Evolutionary conservation across 2,113 vertebrate species (phyloP).

Genomic region (Hippocampus guttulatus): DNA sequence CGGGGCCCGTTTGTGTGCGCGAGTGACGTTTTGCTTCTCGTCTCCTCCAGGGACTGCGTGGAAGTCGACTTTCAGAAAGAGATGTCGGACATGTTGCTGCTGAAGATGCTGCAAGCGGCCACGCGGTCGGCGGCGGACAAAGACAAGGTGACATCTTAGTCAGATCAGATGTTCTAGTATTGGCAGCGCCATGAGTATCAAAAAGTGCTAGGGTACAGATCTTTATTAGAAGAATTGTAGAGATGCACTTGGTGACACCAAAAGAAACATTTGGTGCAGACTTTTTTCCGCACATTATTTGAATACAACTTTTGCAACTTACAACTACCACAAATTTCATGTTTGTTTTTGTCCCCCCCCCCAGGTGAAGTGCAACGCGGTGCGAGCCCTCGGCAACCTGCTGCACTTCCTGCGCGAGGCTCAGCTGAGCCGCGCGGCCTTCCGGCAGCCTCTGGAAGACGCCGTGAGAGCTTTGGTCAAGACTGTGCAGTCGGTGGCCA

Average conservation of each 20-base stretch:
- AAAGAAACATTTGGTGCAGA: background rate
- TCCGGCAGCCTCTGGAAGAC: constrained; percentile 80
- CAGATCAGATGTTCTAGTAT: background rate
- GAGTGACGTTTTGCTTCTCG: background rate
- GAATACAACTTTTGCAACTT: background rate
- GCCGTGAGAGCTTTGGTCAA: constrained; percentile 82
- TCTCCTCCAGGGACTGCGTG: constrained; percentile 75
- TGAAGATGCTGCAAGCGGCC: constrained; percentile 86
- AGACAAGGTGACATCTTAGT: constrained; percentile 77
- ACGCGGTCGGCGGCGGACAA: constrained; percentile 86
- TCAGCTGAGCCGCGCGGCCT: constrained; percentile 81
- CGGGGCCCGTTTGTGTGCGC: background rate
- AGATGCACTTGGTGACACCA: no score
- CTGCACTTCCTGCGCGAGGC: constrained; percentile 85
- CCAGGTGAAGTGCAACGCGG: constrained; percentile 91
- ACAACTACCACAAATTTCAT: background rate
- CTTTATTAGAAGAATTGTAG: no score
- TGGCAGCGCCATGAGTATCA: no score
- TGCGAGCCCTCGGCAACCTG: constrained; percentile 91
- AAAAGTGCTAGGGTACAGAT: no score
- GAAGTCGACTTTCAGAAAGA: constrained; percentile 90
- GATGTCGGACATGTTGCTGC: constrained; percentile 85
- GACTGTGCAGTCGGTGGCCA: constrained; percentile 83
- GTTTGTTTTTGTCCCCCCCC: background rate
- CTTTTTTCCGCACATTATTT: background rate